Evolutionary conservation across 2,113 vertebrate species (phyloP).

Genomic region (Puffinus mauretanicus): DNA sequence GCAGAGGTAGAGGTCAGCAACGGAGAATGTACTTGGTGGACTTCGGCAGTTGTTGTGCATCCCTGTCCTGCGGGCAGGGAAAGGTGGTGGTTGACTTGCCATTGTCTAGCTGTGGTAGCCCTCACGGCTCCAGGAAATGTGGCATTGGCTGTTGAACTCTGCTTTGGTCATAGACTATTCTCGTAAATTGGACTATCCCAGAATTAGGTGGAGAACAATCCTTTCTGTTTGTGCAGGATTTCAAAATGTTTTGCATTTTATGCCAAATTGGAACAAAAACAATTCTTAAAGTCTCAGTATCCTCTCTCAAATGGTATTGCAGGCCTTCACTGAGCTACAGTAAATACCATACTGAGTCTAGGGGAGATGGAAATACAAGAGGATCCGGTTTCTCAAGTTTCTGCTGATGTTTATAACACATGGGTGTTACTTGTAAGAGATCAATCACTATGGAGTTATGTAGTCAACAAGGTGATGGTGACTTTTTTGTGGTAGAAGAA

Average conservation of each 20-base stretch:
- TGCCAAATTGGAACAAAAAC: neutral
- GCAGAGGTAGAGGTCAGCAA: neutral
- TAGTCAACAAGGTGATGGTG: slow-evolving; percentile 23
- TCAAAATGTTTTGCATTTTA: neutral
- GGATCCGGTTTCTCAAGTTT: slow-evolving; percentile 50
- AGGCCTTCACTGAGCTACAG: neutral
- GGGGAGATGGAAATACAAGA: slow-evolving; percentile 5
- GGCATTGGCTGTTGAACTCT: neutral
- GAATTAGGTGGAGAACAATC: neutral
- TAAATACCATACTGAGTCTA: neutral
- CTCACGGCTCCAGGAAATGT: neutral
- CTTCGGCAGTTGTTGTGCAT: neutral
- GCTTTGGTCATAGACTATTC: neutral
- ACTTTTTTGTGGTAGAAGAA: slow-evolving; percentile 17
- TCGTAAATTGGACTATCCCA: neutral
- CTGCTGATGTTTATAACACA: slow-evolving; percentile 52
- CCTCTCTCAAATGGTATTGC: neutral
- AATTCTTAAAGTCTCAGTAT: neutral
- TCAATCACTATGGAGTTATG: slow-evolving; percentile 25
- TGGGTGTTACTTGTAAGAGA: slow-evolving; percentile 19
- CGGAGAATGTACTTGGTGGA: neutral
- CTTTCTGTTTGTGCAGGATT: neutral
- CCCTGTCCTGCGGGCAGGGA: neutral
- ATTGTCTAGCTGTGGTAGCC: neutral
- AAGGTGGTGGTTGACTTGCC: neutral